Percentiles rank a stretch among this genome's conserved stretches.
phyloP scores from a whole-genome alignment of 2,113 vertebrate species.

The Varanus salvator region DNA sequence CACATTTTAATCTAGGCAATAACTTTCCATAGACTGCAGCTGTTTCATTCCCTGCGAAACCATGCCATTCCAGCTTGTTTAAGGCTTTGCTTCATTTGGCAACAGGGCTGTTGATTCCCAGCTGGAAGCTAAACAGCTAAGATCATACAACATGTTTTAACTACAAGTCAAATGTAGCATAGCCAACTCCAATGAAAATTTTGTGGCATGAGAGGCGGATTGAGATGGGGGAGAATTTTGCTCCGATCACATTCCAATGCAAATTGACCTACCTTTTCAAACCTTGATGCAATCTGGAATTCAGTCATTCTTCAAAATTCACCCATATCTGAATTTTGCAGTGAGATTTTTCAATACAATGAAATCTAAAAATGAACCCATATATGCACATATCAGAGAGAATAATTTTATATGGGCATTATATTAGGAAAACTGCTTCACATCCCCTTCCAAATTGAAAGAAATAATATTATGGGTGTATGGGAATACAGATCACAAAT shows the following conservation, averaged over 20 bases:
- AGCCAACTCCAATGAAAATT: conserved; percentile 43
- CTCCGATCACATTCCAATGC: background rate
- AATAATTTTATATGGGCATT: no score
- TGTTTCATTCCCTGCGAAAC: conserved; percentile 6
- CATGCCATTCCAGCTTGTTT: background rate
- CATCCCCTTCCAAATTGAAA: no score
- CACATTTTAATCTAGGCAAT: conserved; percentile 13
- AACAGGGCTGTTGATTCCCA: background rate
- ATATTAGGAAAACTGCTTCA: no score
- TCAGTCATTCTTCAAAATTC: no score
- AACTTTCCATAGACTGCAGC: background rate
- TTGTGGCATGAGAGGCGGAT: conserved; percentile 21
- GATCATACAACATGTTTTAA: conserved; percentile 30
- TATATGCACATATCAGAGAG: no score
- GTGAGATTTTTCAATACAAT: no score
- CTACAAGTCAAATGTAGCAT: conserved; percentile 20
- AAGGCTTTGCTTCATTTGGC: background rate
- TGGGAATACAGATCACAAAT: no score
- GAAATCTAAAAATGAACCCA: no score
- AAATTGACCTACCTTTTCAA: no score
- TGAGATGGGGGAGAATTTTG: background rate
- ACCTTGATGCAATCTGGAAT: no score
- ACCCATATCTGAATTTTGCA: no score
- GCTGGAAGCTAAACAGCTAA: conserved; percentile 25
- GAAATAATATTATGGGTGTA: no score